Percentiles rank a stretch among this genome's conserved stretches.
These are phyloP conservation scores for Zaprionus kolodkinae DNA, from an alignment of 1,140 invertebrate species.

Conservation along the genomic window DNA sequence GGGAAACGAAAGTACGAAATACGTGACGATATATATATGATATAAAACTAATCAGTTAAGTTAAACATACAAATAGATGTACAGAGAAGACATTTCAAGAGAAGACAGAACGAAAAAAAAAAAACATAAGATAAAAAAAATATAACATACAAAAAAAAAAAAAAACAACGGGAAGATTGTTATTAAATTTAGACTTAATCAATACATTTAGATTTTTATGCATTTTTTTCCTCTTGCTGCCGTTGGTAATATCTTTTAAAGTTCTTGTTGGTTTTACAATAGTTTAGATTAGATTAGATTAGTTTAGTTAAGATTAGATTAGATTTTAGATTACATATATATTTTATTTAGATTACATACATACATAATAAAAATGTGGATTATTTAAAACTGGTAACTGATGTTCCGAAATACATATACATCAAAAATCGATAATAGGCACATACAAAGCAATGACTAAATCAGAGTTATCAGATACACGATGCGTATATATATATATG, in stretches of 20 bases:
- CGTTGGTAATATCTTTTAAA: conserved; percentile 55
- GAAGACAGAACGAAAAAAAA: conserved; percentile 18
- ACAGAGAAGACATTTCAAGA: conserved; percentile 17
- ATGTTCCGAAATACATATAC: conserved; percentile 66
- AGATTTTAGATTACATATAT: conserved; percentile 48
- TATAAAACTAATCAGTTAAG: conserved; percentile 62
- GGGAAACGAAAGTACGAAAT: conserved; percentile 54
- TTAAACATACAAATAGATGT: conserved; percentile 56
- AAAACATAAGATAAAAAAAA: conserved; percentile 4
- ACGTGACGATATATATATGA: conserved; percentile 42
- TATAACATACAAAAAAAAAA: conserved; percentile 22
- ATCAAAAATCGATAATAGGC: conserved; percentile 77
- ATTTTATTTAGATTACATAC: conserved; percentile 49
- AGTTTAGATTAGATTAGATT: conserved; percentile 20
- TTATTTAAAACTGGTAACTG: conserved; percentile 65
- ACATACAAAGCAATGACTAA: conserved; percentile 80
- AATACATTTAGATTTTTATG: conserved; percentile 37
- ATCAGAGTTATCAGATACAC: conserved; percentile 65
- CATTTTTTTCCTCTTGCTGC: conserved; percentile 13
- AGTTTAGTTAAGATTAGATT: conserved; percentile 38
- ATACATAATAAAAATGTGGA: conserved; percentile 59
- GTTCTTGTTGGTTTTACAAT: conserved; percentile 19
- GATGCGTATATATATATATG: conserved; percentile 27
- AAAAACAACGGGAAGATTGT: conserved; percentile 24
- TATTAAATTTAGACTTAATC: conserved; percentile 60